These are phyloP conservation scores for Taurulus bubalis DNA, from an alignment of 2,113 vertebrate genomes.

Conservation along the genomic window DNA sequence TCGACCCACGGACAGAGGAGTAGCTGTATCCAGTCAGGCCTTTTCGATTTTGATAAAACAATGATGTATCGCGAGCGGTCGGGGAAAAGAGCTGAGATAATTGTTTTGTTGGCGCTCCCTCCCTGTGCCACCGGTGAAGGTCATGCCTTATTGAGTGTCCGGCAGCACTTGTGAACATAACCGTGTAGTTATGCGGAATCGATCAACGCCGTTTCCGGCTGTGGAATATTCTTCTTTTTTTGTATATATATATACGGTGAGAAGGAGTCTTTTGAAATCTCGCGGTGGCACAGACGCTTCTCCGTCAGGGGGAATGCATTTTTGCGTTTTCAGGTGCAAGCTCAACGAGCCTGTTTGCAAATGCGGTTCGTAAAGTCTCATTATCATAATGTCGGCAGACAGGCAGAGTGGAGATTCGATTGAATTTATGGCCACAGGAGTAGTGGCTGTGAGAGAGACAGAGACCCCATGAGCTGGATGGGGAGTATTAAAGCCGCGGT, in stretches of 20 bases:
- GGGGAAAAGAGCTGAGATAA: conserved; percentile 57
- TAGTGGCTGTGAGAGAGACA: background rate
- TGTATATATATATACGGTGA: conserved; percentile 2
- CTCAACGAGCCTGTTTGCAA: background rate
- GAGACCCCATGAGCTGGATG: background rate
- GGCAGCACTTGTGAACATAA: conserved; percentile 44
- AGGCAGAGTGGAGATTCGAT: background rate
- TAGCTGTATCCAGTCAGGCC: conserved; percentile 15
- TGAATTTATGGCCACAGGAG: background rate
- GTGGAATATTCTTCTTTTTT: conserved; percentile 2
- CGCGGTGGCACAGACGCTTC: conserved; percentile 18
- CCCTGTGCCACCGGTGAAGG: conserved; percentile 55
- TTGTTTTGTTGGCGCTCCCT: conserved; percentile 55
- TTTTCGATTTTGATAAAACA: conserved; percentile 69
- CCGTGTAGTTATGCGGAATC: conserved; percentile 40
- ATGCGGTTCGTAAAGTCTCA: conserved; percentile 5
- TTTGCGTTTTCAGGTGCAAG: background rate
- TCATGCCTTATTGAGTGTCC: conserved; percentile 65
- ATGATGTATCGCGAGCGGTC: conserved; percentile 46
- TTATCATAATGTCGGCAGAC: conserved; percentile 6
- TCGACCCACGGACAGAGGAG: conserved; percentile 54
- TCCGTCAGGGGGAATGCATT: background rate
- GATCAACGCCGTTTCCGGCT: conserved; percentile 49
- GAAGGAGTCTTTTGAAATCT: background rate
- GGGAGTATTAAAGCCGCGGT: background rate